These are phyloP conservation scores for Thymallus thymallus DNA, from an alignment of 2,113 vertebrate genomes.

Conservation along the genomic window DNA sequence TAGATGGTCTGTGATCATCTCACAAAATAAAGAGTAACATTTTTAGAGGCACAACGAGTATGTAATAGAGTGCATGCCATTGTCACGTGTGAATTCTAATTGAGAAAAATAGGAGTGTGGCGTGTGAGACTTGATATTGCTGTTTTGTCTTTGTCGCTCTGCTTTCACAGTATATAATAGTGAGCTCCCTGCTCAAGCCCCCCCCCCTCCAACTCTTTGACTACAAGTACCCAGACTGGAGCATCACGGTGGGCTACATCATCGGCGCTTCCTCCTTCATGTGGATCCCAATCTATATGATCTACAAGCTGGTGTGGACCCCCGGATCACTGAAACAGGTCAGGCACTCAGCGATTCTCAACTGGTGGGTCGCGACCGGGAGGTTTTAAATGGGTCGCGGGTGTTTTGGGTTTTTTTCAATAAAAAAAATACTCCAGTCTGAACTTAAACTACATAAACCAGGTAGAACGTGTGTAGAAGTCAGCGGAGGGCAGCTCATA, in stretches of 20 bases:
- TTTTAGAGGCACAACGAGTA: background rate
- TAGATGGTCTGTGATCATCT: slow-evolving; percentile 20
- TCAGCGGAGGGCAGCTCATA: no score
- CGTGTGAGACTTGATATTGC: background rate
- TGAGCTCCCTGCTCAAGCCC: slow-evolving; percentile 85
- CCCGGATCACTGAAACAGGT: slow-evolving; percentile 91
- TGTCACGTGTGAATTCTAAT: background rate
- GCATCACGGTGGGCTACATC: slow-evolving; percentile 79
- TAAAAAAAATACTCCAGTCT: no score
- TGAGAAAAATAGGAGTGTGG: no score
- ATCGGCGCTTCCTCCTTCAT: slow-evolving; percentile 84
- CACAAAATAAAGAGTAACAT: background rate
- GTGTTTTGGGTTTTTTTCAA: no score
- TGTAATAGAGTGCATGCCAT: background rate
- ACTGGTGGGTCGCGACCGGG: no score
- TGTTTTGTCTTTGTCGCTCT: background rate
- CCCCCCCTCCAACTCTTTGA: slow-evolving; percentile 78
- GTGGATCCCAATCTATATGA: slow-evolving; percentile 90
- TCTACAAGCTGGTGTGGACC: slow-evolving; percentile 88
- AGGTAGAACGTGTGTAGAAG: no score
- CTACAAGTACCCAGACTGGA: slow-evolving; percentile 85
- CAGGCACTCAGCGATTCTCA: slow-evolving; percentile 21
- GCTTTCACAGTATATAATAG: slow-evolving; percentile 80
- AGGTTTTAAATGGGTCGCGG: no score
- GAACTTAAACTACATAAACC: no score